Percentiles rank a stretch among this genome's conserved stretches.
These are phyloP conservation scores for Scalopus aquaticus DNA, from an alignment of 2,113 vertebrate genomes.

Conservation along the genomic window DNA sequence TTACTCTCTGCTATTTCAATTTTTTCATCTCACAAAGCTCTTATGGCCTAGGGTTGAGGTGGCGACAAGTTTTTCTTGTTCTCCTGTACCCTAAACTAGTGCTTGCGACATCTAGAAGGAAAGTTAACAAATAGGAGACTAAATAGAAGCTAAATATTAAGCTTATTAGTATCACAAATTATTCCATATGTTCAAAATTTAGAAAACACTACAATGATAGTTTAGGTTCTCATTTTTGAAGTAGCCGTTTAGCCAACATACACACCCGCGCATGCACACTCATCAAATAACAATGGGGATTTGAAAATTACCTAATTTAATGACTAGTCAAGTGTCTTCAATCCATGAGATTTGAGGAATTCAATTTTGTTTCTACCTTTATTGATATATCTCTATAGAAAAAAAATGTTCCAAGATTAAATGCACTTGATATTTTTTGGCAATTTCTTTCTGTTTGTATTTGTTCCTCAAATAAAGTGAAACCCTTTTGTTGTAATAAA, in stretches of 20 bases:
- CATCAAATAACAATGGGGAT: neutral
- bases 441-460: neutral
- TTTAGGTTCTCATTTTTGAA: neutral
- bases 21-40: neutral
- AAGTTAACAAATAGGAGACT: neutral
- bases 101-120: neutral
- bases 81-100: neutral
- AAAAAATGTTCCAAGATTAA: neutral
- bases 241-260: neutral
- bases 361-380: neutral
- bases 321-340: neutral
- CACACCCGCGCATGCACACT: neutral
- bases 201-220: neutral
- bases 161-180: neutral
- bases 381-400: neutral
- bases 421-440: conserved; percentile 31
- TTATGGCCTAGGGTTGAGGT: neutral
- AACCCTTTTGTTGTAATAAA: neutral
- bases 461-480: neutral
- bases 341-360: neutral
- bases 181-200: neutral
- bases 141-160: neutral
- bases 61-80: neutral
- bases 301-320: neutral
- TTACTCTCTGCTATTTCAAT: neutral